Percentiles rank a stretch among this genome's conserved stretches.
Conservation (phyloP, 2,113 vertebrate species). For the Oncorhynchus tshawytscha region DNA sequence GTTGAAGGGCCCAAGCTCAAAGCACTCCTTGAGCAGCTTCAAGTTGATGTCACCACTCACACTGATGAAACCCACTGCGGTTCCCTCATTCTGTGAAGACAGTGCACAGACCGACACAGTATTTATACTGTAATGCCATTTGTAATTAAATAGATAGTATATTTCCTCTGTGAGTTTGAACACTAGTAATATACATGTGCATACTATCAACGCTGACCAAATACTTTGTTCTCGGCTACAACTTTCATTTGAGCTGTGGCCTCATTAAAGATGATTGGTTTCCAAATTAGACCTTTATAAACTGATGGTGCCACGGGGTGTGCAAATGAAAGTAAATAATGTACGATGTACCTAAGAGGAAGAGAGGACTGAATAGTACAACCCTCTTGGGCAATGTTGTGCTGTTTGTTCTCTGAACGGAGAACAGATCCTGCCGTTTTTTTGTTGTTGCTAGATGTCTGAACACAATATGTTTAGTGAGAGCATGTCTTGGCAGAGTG, state of each 20-base stretch:
- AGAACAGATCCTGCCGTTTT: conserved; percentile 5
- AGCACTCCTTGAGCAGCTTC: conserved; percentile 72
- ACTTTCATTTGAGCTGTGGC: background rate
- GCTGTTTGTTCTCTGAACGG: conserved; percentile 20
- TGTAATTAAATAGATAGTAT: background rate
- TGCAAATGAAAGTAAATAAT: conserved; percentile 20
- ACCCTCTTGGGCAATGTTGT: conserved; percentile 44
- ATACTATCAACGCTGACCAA: background rate
- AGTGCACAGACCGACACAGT: conserved; percentile 1
- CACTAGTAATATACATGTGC: background rate
- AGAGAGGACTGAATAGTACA: conserved; percentile 3
- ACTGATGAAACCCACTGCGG: conserved; percentile 82
- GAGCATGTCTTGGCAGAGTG: conserved; percentile 63
- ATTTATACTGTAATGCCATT: background rate
- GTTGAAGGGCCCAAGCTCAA: conserved; percentile 79
- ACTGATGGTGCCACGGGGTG: background rate
- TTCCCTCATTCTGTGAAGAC: conserved; percentile 71
- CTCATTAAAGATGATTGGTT: too few relatives aligned
- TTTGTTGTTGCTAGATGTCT: conserved; percentile 58
- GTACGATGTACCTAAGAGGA: conserved; percentile 19
- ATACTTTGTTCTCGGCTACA: background rate
- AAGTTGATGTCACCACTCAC: conserved; percentile 74
- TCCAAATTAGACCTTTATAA: background rate
- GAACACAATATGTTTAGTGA: conserved; percentile 68
- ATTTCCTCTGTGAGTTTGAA: background rate